A percentile compares a stretch with the other conserved stretches of the same genome.
Conservation (phyloP, 2,888 invertebrate genomes). For the Cordilura impudica region DNA sequence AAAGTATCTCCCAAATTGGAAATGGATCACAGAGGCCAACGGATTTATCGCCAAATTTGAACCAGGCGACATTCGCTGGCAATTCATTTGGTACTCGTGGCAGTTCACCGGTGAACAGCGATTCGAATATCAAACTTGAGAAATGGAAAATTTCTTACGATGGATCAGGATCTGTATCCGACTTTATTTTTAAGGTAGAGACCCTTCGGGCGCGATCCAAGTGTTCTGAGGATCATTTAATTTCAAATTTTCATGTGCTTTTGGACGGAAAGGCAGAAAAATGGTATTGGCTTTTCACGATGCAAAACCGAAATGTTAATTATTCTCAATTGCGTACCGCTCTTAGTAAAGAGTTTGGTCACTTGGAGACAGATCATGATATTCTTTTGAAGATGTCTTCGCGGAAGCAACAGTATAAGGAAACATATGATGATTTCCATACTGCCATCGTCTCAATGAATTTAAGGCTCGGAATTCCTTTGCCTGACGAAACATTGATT, state of each 20-base stretch:
- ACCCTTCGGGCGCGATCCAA: not conserved
- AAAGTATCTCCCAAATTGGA: too few relatives aligned
- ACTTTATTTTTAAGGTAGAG: constrained; percentile 8
- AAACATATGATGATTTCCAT: constrained; percentile 25
- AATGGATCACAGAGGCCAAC: too few relatives aligned
- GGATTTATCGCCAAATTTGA: too few relatives aligned
- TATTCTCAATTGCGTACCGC: not conserved
- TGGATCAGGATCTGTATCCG: not conserved
- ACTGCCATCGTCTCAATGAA: constrained; percentile 5
- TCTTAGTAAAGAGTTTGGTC: constrained; percentile 12
- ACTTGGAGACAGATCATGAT: constrained; percentile 20
- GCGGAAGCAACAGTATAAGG: constrained; percentile 13
- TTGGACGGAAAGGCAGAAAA: too few relatives aligned
- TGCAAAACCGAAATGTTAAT: too few relatives aligned
- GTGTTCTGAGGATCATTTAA: not conserved
- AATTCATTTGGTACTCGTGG: too few relatives aligned
- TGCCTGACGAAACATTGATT: constrained; percentile 4
- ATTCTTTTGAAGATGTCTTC: constrained; percentile 3
- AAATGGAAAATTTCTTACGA: not conserved
- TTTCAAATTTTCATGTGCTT: constrained; percentile 12
- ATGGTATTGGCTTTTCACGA: too few relatives aligned
- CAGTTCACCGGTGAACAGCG: too few relatives aligned
- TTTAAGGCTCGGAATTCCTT: constrained; percentile 4
- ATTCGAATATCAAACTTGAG: too few relatives aligned
- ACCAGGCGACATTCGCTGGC: too few relatives aligned